Evolutionary conservation across 2,113 vertebrate species (phyloP), one percentile per base, ranked within the genome.

Genomic region (Paratilapia polleni): DNA sequence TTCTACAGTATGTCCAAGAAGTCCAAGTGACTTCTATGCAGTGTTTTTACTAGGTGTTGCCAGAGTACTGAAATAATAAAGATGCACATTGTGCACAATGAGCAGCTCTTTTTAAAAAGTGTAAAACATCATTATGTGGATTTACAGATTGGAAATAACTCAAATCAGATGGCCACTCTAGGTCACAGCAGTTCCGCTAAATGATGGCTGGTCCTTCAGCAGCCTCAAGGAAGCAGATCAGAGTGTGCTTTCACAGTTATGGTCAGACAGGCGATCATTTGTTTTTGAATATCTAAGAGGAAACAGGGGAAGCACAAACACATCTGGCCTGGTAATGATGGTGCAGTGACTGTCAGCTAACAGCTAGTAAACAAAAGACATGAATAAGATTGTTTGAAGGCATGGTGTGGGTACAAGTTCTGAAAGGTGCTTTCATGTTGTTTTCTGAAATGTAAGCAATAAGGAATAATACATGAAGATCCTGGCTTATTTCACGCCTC

Each of bases 61-160:
- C 24, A 59, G 54, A n/a, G 49, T 15, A 2, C 41, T 88, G 28
- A 82, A 85, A 82, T 83, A 87, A 88, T 86, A 66, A 88, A 86
- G 75, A 77, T 64, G 78, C 38, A 52, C 19, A 22, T 31, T 70
- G 59, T 38, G 24, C 6, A 2, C 61, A 31, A 3, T 78, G 80
- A 77, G 68, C 54, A 19, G 56, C 63, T 80, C 78, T 77, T 75
- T 82, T 77, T 87, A 79, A 59, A 41, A 43, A 81, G 76, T 10
- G 74, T 38, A 86, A 88, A 82, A 89, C 85, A 86, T 83, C 68
- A 41, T 87, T 82, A 88, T 83, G 54, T 84, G 85, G 74, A 79
- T 88, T 70, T 85, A 56, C 66, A 66, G 83, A 10, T 60, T 78
- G 79, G 77, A 81, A 85, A 88, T 7, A 87, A 59, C 66, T 49